Evolutionary conservation across 92 coral and sea anemone genomes (phyloP).

Genomic region (Phenganax stokvisi): DNA sequence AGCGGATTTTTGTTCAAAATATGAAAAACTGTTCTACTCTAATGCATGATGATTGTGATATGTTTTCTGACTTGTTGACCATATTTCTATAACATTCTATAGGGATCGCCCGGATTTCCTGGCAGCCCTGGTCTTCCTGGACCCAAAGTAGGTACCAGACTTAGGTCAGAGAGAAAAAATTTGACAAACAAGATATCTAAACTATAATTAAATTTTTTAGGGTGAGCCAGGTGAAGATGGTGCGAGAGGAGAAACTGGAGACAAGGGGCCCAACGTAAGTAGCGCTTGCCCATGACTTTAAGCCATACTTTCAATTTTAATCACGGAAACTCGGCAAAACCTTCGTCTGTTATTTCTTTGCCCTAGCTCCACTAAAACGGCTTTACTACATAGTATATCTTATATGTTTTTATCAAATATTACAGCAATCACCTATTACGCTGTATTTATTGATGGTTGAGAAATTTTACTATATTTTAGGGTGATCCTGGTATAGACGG

Average conservation of each 20-base stretch:
- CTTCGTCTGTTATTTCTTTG: too few species aligned
- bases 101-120: slow-evolving; percentile 18
- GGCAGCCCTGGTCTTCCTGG: slow-evolving; percentile 8
- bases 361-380: too few species aligned
- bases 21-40: too few species aligned
- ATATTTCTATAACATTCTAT: neutral
- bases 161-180: neutral
- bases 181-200: neutral
- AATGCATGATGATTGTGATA: too few species aligned
- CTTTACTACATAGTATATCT: too few species aligned
- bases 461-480: neutral
- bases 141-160: neutral
- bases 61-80: neutral
- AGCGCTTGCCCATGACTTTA: too few species aligned
- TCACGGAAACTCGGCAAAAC: too few species aligned
- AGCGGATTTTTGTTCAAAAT: too few species aligned
- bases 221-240: slow-evolving; percentile 18
- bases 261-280: neutral
- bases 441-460: too few species aligned
- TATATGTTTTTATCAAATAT: too few species aligned
- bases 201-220: neutral
- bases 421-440: too few species aligned
- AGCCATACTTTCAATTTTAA: too few species aligned
- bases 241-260: slow-evolving; percentile 10
- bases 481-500: slow-evolving; percentile 17